Evolutionary conservation across 2,797 vertebrate genomes (phyloP), one percentile per base, ranked within the genome.

Genomic region (Phaenicophaeus curvirostris): DNA sequence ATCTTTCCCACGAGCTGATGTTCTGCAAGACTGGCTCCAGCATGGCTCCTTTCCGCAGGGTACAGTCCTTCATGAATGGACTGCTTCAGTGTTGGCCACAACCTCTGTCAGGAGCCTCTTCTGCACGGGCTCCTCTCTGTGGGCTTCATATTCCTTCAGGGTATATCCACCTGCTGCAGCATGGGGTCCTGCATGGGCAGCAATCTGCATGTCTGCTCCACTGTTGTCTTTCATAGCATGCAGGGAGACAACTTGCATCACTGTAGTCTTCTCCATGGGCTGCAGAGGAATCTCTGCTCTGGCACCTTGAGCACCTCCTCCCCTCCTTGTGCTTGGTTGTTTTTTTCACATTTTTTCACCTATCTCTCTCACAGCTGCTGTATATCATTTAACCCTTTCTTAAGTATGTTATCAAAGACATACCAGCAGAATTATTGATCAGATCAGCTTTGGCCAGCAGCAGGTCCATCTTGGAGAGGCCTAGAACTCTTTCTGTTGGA

Each of bases 81-180:
- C 17, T 12, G 11, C 17, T 81, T 44, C 6, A 31, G 19, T 7
- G 5, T 31, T 6, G 30, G 30, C n/a, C 48, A 46, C 24, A 69
- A 27, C 3, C 67, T 31, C 35, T 65, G 13, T 16, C n/a, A 59
- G n/a, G 28, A 25, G 4, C 9, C 37, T 76, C 13, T 48, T 15
- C 30, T 51, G 0, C 25, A 6, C 33, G 13, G 23, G 8, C 1
- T 62, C 1, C 1, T 73, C 20, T 73, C 54, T 17, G 33, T 4
- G 4, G 27, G 12, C 20, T 75, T 6, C 15, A 39, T 17, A 35
- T 77, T 87, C 24, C 16, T 68, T 59, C n/a, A 55, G 44, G 28
- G 3, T 4, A 3, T 41, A n/a, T 51, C 39, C 33, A 57, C n/a
- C n/a, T 46, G 12, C 35, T 77, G 30, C 25, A 51, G 3, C 2